Percentiles rank a stretch among this genome's conserved stretches.
These are phyloP conservation scores for Myotis daubentonii DNA, from an alignment of 2,797 vertebrate species.

Conservation along the genomic window DNA sequence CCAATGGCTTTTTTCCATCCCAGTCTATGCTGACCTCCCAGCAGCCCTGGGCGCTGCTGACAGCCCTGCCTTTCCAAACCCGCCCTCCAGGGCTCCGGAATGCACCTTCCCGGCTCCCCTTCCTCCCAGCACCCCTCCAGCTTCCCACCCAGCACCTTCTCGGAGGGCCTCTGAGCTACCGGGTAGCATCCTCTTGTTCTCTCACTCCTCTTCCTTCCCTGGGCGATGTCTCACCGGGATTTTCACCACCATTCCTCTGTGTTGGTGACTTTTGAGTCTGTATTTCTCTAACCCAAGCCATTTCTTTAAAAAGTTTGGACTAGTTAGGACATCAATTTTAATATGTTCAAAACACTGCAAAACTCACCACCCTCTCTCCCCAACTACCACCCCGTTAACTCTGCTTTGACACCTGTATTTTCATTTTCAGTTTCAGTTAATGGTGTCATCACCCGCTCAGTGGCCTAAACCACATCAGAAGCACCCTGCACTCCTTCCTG, in stretches of 20 bases:
- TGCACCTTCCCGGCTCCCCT: not conserved
- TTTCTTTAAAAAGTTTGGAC: not conserved
- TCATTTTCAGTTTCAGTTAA: not conserved
- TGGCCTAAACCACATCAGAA: not conserved
- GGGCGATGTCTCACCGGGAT: not conserved
- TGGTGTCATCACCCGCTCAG: not conserved
- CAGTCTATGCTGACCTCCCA: not conserved
- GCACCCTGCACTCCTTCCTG: not conserved
- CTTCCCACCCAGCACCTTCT: not conserved
- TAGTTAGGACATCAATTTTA: not conserved
- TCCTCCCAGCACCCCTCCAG: not conserved
- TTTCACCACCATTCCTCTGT: not conserved
- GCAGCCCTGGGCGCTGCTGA: not conserved
- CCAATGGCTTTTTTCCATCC: not conserved
- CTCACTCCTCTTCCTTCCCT: not conserved
- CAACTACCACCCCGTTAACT: not conserved
- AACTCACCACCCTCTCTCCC: not conserved
- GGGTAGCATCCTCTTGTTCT: not conserved
- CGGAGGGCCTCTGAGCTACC: too few species aligned
- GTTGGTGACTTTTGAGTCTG: not conserved
- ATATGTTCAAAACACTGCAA: not conserved
- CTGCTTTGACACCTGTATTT: not conserved
- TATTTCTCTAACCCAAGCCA: not conserved
- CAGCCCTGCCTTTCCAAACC: not conserved
- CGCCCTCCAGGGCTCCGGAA: not conserved